Conservation (phyloP, 2,113 vertebrate genomes). For the Mugil cephalus region DNA sequence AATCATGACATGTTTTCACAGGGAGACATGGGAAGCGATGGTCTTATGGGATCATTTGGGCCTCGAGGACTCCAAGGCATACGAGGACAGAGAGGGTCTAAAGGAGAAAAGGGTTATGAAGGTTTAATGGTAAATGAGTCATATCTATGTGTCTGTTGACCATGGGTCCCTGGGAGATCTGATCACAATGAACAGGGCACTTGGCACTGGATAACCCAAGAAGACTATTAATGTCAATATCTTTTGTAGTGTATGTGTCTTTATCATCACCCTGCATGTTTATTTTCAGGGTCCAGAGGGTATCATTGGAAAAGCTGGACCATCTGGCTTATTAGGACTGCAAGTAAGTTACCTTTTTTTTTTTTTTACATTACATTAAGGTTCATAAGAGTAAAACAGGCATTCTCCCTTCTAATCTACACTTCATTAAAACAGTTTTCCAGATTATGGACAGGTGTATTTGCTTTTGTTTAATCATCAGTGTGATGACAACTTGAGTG, state of each 20-base stretch:
- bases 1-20: conserved; percentile 26
- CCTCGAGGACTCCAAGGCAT: conserved; percentile 68
- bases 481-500: no score
- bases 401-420: no score
- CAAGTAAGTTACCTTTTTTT: conserved; percentile 80
- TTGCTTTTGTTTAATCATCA: no score
- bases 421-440: no score
- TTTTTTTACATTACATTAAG: no score
- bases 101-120: conserved; percentile 82
- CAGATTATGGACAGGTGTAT: no score
- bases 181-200: no score
- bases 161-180: no score
- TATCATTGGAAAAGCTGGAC: conserved; percentile 79
- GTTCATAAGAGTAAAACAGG: no score
- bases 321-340: conserved; percentile 79
- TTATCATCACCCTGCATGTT: neutral
- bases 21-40: conserved; percentile 78
- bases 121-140: conserved; percentile 80
- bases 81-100: conserved; percentile 77
- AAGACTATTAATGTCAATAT: no score
- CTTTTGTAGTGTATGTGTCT: no score
- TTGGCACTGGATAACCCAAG: no score
- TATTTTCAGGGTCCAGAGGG: conserved; percentile 83
- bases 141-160: neutral
- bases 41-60: conserved; percentile 73